Conservation (phyloP, 1,140 invertebrate genomes). For the Dinoponera quadriceps region DNA sequence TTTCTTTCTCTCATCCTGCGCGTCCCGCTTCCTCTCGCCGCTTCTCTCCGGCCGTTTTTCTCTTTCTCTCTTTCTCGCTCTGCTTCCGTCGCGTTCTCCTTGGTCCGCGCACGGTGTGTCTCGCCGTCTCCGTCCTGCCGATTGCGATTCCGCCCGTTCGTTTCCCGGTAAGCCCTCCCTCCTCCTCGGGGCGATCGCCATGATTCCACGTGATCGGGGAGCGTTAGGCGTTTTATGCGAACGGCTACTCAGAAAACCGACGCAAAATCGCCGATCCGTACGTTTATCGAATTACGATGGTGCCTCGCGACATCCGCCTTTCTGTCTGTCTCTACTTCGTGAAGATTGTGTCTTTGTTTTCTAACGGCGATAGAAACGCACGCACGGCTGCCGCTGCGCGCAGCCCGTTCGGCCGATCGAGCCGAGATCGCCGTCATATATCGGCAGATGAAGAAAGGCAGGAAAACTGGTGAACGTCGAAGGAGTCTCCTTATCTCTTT, state of each 20-base stretch:
- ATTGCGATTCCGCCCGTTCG: slow-evolving; percentile 36
- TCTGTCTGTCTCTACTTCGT: slow-evolving; percentile 19
- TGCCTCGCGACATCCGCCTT: slow-evolving; percentile 44
- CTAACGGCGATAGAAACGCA: slow-evolving; percentile 17
- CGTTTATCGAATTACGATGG: slow-evolving; percentile 77
- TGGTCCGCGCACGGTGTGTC: too few species aligned
- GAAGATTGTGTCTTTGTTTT: slow-evolving; percentile 12
- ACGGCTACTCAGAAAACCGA: slow-evolving; percentile 73
- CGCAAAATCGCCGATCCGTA: slow-evolving; percentile 74
- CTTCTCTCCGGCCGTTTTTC: slow-evolving; percentile 61
- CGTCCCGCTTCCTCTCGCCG: slow-evolving; percentile 47
- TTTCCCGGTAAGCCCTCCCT: slow-evolving; percentile 43
- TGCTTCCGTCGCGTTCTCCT: slow-evolving; percentile 51
- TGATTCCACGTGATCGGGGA: slow-evolving; percentile 64
- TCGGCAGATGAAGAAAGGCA: background rate
- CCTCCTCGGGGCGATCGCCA: slow-evolving; percentile 66
- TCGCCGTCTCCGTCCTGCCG: slow-evolving; percentile 25
- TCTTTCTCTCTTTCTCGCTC: slow-evolving; percentile 63
- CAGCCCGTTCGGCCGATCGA: background rate
- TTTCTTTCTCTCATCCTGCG: slow-evolving; percentile 68
- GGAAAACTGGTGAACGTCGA: too few species aligned
- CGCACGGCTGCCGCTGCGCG: background rate
- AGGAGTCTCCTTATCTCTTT: too few species aligned
- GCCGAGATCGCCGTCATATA: background rate
- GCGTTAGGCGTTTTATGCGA: slow-evolving; percentile 66